These are phyloP conservation scores for Lates calcarifer DNA, from an alignment of 2,113 vertebrate genomes.

Conservation along the genomic window DNA sequence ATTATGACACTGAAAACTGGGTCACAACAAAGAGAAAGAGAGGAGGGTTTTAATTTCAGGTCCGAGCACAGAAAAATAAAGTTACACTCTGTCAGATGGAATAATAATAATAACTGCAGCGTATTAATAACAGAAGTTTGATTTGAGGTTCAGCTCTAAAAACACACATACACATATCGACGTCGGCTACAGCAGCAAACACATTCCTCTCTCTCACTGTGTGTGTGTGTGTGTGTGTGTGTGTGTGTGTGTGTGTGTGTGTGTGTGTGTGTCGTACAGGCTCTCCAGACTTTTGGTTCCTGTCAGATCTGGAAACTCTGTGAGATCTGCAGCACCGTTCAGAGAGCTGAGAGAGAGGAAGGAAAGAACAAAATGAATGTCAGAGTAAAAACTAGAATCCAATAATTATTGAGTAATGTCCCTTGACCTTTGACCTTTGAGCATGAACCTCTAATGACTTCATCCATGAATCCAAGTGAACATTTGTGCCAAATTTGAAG, in stretches of 20 bases:
- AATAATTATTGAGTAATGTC: too few relatives aligned
- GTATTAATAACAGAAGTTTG: constrained; percentile 43
- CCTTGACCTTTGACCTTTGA: too few relatives aligned
- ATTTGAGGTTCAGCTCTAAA: constrained; percentile 34
- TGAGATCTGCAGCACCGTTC: constrained; percentile 93
- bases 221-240: constrained; percentile 30
- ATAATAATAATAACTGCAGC: constrained; percentile 57
- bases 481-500: too few relatives aligned
- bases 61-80: constrained; percentile 49
- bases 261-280: constrained; percentile 86
- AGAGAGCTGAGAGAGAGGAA: constrained; percentile 89
- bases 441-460: too few relatives aligned
- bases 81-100: constrained; percentile 43
- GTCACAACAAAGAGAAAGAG: constrained; percentile 49
- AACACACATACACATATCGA: constrained; percentile 33
- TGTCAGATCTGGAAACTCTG: constrained; percentile 93
- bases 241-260: constrained; percentile 45
- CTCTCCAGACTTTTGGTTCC: constrained; percentile 93
- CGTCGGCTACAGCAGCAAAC: constrained; percentile 52
- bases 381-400: too few relatives aligned
- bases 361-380: too few relatives aligned
- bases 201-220: constrained; percentile 20
- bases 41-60: constrained; percentile 40
- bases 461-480: too few relatives aligned
- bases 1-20: constrained; percentile 60